phyloP scores from a whole-genome alignment of 2,888 invertebrate genomes.

The Lithophane leautieri region DNA sequence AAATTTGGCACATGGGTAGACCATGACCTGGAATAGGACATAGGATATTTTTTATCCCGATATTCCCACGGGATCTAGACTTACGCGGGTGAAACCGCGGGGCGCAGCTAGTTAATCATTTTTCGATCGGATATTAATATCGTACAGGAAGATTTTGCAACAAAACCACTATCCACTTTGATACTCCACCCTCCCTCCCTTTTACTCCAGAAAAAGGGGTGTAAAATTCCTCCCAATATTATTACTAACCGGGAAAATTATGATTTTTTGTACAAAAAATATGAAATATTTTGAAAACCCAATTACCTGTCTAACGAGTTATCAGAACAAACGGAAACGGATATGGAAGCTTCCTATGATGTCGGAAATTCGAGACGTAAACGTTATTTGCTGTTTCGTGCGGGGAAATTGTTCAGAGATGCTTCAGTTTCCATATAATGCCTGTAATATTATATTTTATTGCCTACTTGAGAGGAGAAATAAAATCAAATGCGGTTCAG shows the following conservation, averaged over 20 bases:
- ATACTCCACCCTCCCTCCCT: background rate
- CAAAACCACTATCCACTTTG: background rate
- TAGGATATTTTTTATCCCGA: too few relatives aligned
- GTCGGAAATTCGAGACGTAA: slow-evolving; percentile 49
- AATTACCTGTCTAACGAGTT: slow-evolving; percentile 24
- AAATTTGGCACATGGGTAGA: too few relatives aligned
- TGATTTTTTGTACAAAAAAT: background rate
- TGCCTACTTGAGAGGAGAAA: slow-evolving; percentile 14
- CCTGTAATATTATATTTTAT: slow-evolving; percentile 40
- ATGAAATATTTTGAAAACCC: slow-evolving; percentile 26
- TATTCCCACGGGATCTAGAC: too few relatives aligned
- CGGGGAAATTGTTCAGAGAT: slow-evolving; percentile 52
- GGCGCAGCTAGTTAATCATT: too few relatives aligned
- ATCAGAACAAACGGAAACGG: slow-evolving; percentile 34
- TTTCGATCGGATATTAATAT: background rate
- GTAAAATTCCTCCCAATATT: background rate
- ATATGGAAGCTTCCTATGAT: slow-evolving; percentile 50
- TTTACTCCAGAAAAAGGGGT: background rate
- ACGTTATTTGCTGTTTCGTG: slow-evolving; percentile 50
- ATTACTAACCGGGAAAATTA: background rate
- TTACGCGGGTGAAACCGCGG: too few relatives aligned
- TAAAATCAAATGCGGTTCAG: background rate
- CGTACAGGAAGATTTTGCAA: background rate
- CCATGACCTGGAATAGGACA: too few relatives aligned
- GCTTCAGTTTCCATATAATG: slow-evolving; percentile 41